These are phyloP conservation scores for Ondatra zibethicus DNA, from an alignment of 2,113 vertebrate species.

Conservation along the genomic window DNA sequence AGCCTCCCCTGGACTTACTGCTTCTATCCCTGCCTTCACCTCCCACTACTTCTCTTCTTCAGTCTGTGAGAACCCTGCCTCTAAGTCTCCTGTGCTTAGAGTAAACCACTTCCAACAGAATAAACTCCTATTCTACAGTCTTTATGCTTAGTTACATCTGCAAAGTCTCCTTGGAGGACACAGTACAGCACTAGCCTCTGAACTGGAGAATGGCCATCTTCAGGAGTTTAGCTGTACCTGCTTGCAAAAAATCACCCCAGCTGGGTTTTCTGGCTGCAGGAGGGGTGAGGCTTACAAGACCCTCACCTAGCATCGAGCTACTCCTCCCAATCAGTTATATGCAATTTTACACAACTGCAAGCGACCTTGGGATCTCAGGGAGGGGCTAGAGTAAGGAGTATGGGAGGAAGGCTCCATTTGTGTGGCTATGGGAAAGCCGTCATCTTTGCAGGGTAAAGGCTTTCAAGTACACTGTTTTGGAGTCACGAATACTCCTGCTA, in stretches of 20 bases:
- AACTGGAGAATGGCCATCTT: background rate
- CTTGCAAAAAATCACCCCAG: background rate
- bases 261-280: background rate
- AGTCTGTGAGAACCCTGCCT: background rate
- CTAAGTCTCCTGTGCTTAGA: background rate
- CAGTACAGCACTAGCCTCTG: background rate
- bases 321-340: background rate
- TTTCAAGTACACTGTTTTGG: background rate
- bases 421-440: background rate
- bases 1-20: too few relatives aligned
- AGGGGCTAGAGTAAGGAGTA: background rate
- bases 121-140: background rate
- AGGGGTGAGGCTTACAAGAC: too few relatives aligned
- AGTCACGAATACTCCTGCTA: background rate
- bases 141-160: background rate
- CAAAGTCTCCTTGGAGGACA: background rate
- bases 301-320: background rate
- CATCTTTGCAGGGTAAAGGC: background rate
- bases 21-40: background rate
- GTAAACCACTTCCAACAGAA: background rate
- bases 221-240: background rate
- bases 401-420: background rate
- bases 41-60: background rate
- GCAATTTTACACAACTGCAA: background rate
- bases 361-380: background rate